phyloP scores from a whole-genome alignment of 2,113 vertebrate genomes.

The Gadus chalcogrammus region DNA sequence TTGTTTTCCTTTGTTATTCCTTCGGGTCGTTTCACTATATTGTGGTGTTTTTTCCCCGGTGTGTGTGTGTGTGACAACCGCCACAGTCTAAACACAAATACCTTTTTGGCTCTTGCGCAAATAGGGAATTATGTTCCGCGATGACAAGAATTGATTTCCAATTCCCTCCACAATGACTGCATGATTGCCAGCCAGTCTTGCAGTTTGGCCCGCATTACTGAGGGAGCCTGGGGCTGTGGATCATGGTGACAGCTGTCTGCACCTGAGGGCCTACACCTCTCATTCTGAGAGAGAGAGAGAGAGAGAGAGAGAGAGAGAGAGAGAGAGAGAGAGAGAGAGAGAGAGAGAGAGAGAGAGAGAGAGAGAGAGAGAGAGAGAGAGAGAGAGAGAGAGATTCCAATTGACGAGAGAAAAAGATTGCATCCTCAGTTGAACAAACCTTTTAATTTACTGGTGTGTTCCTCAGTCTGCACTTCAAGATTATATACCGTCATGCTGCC shows the following conservation, averaged over 20 bases:
- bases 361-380: no score
- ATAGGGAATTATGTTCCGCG: constrained; percentile 75
- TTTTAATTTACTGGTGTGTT: no score
- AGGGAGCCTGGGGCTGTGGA: constrained; percentile 76
- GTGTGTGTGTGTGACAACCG: constrained; percentile 39
- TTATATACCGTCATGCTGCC: no score
- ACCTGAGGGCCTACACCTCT: constrained; percentile 65
- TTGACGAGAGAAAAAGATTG: no score
- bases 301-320: no score
- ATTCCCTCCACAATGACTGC: constrained; percentile 91
- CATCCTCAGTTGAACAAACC: no score
- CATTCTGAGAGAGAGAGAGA: constrained; percentile 45
- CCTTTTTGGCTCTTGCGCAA: constrained; percentile 68
- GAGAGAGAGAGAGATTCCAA: no score
- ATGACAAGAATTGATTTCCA: constrained; percentile 97
- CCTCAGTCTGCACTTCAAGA: no score
- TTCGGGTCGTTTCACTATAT: neutral
- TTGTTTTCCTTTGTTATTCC: neutral
- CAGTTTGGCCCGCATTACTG: constrained; percentile 86
- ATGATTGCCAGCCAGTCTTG: constrained; percentile 83
- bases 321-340: no score
- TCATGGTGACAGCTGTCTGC: constrained; percentile 82
- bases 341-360: no score
- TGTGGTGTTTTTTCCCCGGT: constrained; percentile 24
- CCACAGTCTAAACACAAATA: constrained; percentile 61